A percentile compares a stretch with the other conserved stretches of the same genome.
Evolutionary conservation across 30 jellyfish, hydroid and myxozoan species (phyloP).

Genomic region (Aurelia sp.): DNA sequence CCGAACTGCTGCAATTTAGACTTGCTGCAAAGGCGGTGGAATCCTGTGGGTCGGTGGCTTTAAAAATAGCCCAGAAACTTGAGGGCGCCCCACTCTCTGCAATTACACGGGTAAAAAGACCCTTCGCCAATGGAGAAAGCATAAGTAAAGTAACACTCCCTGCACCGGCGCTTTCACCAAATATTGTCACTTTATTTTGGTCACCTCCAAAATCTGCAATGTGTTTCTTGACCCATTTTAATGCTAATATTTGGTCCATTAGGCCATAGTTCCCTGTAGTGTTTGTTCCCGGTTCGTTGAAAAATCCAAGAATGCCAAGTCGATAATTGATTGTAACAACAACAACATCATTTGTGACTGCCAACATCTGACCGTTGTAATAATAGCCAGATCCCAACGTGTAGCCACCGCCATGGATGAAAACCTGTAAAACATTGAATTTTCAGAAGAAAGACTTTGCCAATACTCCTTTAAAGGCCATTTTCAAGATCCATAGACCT

Average conservation of each 20-base stretch:
- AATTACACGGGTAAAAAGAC: slow-evolving; percentile 43
- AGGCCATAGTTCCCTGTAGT: slow-evolving; percentile 53
- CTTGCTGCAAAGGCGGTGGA: not conserved
- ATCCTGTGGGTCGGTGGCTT: not conserved
- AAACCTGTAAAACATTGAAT: slow-evolving; percentile 4
- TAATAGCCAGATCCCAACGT: not conserved
- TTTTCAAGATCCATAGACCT: no score
- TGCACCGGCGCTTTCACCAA: slow-evolving; percentile 68
- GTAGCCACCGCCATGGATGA: slow-evolving; percentile 68
- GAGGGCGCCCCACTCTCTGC: slow-evolving; percentile 47
- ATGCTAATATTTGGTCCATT: slow-evolving; percentile 52
- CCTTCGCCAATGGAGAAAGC: slow-evolving; percentile 44
- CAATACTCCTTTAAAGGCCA: no score
- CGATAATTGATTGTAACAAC: slow-evolving; percentile 61
- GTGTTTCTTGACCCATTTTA: slow-evolving; percentile 49
- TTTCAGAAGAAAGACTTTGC: no score
- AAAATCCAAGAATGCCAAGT: slow-evolving; percentile 64
- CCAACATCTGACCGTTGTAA: slow-evolving; percentile 34
- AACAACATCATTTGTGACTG: slow-evolving; percentile 28
- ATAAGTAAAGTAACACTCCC: slow-evolving; percentile 35
- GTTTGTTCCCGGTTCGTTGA: slow-evolving; percentile 37
- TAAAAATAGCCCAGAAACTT: slow-evolving; percentile 22
- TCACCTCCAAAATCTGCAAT: slow-evolving; percentile 52
- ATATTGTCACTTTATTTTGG: slow-evolving; percentile 31
- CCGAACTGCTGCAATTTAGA: slow-evolving; percentile 18